Evolutionary conservation across 2,888 invertebrate species (phyloP), one percentile per base, ranked within the genome.

Genomic region (Lochmaea crataegi): DNA sequence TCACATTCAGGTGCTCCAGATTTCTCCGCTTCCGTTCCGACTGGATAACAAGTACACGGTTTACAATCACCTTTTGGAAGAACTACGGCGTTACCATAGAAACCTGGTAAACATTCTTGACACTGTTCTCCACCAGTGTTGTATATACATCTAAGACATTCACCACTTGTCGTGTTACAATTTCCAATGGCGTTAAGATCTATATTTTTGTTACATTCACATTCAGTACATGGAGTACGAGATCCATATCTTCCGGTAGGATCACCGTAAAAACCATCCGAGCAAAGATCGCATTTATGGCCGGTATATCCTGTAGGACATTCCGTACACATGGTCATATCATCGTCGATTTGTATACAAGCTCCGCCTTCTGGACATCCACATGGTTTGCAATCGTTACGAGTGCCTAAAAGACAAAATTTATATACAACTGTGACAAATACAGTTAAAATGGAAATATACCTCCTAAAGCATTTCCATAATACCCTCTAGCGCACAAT

Each of bases 181-280:
- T 99, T 99, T 60, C 97, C 97, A 10, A 99, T 96, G 1, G 96
- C 97, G 85, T 99, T 99, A 0, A 93, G 92, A 84, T 97, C 97
- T 32, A 96, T 95, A 83, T 98, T 98, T 38, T 94, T 93, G 83
- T 96, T 97, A 84, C 99, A 99, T 78, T 96, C 94, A 84, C 99
- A 99, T 56, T 92, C 91, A 76, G 91, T 90, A 82, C 98, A 97
- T 68, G 94, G 92, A 56, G 92, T 91, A 12, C 92, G 91, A 0
- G 89, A 86, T 0, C 91, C 91, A 77, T 90, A 88, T 68, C 90
- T 88, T 0, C 95, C 95, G 9, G 72, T 76, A 0, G 81, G 81
- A 74, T 81, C 80, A 2, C 81, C 81, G 64, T 71, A 81, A 64
- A 94, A 98, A 1, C 99, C 99, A 85, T 99, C 99, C 2, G 96